Percentiles rank a stretch among this genome's conserved stretches.
Evolutionary conservation across 2,797 vertebrate species (phyloP).

Genomic region (Sitta carolinensis): DNA sequence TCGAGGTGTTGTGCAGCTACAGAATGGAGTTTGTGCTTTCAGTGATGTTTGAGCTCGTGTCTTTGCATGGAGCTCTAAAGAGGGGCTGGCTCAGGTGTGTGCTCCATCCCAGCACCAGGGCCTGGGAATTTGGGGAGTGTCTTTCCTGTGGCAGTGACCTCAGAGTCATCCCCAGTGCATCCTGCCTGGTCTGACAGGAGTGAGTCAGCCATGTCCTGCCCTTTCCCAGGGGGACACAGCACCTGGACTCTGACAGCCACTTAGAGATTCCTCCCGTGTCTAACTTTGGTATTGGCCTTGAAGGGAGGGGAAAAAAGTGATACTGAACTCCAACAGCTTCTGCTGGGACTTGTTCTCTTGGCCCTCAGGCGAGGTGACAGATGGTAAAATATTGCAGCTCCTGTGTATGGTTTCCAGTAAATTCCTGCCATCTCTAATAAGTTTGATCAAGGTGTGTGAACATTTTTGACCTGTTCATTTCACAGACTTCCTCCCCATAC

Average conservation of each 20-base stretch:
- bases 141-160: not conserved
- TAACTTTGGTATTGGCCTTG: not conserved
- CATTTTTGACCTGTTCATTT: not conserved
- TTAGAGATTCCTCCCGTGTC: not conserved
- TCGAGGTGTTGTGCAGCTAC: not conserved
- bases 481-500: not conserved
- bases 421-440: not conserved
- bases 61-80: not conserved
- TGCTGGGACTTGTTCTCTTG: not conserved
- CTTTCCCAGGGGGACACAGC: not conserved
- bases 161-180: not conserved
- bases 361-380: not conserved
- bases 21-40: not conserved
- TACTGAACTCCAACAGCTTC: not conserved
- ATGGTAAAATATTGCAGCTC: not conserved
- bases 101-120: not conserved
- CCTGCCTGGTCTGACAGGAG: not conserved
- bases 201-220: not conserved
- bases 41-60: not conserved
- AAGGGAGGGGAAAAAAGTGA: not conserved
- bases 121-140: not conserved
- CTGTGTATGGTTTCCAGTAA: not conserved
- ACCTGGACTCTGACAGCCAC: not conserved
- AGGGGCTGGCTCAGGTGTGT: not conserved
- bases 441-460: not conserved